Percentiles rank a stretch among this genome's conserved stretches.
phyloP scores from a whole-genome alignment of 92 coral and sea anemone species.

The Paragorgia papillata region DNA sequence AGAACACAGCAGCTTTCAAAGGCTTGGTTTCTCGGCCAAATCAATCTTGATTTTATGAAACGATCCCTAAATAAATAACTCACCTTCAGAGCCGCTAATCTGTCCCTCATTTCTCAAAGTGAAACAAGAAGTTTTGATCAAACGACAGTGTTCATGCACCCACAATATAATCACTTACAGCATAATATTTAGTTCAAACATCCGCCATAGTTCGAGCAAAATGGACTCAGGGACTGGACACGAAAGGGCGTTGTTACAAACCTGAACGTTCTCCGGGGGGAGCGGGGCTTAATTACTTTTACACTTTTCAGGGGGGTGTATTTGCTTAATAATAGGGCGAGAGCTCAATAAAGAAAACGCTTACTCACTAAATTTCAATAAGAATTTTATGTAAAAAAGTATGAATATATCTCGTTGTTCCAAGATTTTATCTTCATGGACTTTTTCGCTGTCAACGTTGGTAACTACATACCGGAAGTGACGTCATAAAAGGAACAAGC shows the following conservation, averaged over 20 bases:
- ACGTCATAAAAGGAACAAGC: too few species aligned
- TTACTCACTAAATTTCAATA: too few species aligned
- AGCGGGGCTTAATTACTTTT: too few species aligned
- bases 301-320: too few species aligned
- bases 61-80: not conserved
- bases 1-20: not conserved
- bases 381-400: too few species aligned
- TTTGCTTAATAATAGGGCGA: too few species aligned
- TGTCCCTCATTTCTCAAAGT: constrained; percentile 20
- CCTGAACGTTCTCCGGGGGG: too few species aligned
- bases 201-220: constrained; percentile 33
- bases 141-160: constrained; percentile 10
- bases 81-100: constrained; percentile 34
- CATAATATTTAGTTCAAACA: constrained; percentile 9
- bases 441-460: too few species aligned
- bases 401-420: too few species aligned
- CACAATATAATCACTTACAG: not conserved
- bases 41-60: not conserved
- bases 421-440: too few species aligned
- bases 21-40: not conserved
- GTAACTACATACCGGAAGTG: too few species aligned
- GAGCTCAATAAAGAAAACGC: too few species aligned
- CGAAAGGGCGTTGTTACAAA: not conserved
- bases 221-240: not conserved
- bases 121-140: not conserved